A percentile compares a stretch with the other conserved stretches of the same genome.
These are phyloP conservation scores for Zaprionus ghesquierei DNA, from an alignment of 1,140 invertebrate genomes.

Conservation along the genomic window DNA sequence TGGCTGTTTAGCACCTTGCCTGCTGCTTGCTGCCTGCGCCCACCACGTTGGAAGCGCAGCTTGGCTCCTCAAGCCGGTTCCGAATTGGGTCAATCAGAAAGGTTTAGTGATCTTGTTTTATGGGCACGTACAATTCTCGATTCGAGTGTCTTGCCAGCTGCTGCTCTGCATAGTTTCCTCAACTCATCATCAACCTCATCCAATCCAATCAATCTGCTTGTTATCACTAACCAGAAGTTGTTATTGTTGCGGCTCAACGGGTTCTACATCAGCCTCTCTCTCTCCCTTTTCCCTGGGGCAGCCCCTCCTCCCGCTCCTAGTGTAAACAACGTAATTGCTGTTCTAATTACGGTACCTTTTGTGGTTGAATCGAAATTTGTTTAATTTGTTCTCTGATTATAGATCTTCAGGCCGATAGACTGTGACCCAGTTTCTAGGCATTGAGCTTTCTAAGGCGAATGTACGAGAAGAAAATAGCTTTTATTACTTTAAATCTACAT, in stretches of 20 bases:
- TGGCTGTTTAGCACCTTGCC: conserved; percentile 64
- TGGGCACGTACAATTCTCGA: conserved; percentile 38
- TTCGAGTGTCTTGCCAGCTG: conserved; percentile 18
- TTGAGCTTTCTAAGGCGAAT: conserved; percentile 6
- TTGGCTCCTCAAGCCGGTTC: conserved; percentile 65
- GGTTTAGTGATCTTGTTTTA: conserved; percentile 73
- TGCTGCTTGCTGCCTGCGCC: background rate
- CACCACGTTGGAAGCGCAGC: conserved; percentile 9
- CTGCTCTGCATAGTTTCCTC: background rate
- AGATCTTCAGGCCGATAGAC: background rate
- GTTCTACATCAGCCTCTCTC: background rate
- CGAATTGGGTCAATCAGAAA: conserved; percentile 74
- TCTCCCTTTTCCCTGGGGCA: background rate
- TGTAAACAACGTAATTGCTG: conserved; percentile 22
- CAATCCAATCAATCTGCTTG: conserved; percentile 48
- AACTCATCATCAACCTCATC: conserved; percentile 23
- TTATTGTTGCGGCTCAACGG: conserved; percentile 17
- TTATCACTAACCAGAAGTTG: conserved; percentile 31
- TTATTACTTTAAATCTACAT: conserved; percentile 14
- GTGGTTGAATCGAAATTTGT: conserved; percentile 1
- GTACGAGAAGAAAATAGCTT: background rate
- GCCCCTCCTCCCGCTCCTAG: background rate
- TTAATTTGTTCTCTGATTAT: conserved; percentile 6
- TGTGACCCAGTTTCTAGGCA: conserved; percentile 1
- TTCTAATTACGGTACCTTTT: conserved; percentile 28